A percentile compares a stretch with the other conserved stretches of the same genome.
Conservation (phyloP, 2,113 vertebrate species). For the Paraplagusia blochii region DNA sequence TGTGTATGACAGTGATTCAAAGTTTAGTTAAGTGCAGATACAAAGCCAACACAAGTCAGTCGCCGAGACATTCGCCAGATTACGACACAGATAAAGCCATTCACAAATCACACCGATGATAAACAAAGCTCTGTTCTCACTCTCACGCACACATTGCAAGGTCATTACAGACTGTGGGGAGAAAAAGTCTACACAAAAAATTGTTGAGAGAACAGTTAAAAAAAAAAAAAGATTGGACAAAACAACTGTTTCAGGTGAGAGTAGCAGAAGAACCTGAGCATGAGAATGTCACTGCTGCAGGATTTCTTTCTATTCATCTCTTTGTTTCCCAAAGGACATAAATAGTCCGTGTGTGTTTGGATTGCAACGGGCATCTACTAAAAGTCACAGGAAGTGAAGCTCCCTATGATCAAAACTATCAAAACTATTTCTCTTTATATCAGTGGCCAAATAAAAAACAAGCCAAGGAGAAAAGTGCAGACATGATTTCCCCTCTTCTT, state of each 20-base stretch:
- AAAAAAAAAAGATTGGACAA: constrained; percentile 18
- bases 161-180: background rate
- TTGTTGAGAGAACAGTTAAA: constrained; percentile 18
- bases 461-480: constrained; percentile 45
- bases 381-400: constrained; percentile 36
- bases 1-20: constrained; percentile 49
- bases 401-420: constrained; percentile 35
- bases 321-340: constrained; percentile 20
- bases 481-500: constrained; percentile 7
- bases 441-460: constrained; percentile 39
- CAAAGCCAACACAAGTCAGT: constrained; percentile 51
- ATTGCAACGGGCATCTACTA: constrained; percentile 38
- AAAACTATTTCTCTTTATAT: constrained; percentile 54
- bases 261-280: constrained; percentile 45
- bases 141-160: background rate
- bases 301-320: constrained; percentile 48
- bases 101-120: constrained; percentile 6
- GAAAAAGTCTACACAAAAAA: constrained; percentile 22
- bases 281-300: constrained; percentile 41
- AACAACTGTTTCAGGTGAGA: constrained; percentile 30
- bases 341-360: constrained; percentile 3
- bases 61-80: constrained; percentile 31
- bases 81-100: background rate
- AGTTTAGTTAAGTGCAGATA: constrained; percentile 49
- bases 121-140: too few species aligned